Evolutionary conservation across 2,888 invertebrate species (phyloP).

Genomic region (Andrena hattorfiana): DNA sequence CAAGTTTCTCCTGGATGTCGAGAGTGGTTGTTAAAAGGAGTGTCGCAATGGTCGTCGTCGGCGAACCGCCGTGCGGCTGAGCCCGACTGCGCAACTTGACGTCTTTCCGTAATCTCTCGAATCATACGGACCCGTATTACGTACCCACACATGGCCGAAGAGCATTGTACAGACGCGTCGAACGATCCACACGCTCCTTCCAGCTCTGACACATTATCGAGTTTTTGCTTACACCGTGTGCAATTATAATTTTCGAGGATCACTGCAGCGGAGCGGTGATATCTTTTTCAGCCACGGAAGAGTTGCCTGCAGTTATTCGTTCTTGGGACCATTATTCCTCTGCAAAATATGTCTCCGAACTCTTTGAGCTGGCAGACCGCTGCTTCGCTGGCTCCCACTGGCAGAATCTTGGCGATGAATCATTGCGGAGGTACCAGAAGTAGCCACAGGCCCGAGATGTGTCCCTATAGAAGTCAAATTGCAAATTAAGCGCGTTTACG

Average conservation of each 20-base stretch:
- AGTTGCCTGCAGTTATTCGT: conserved; percentile 46
- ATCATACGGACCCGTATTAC: conserved; percentile 45
- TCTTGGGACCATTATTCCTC: conserved; percentile 18
- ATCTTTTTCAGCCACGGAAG: conserved; percentile 12
- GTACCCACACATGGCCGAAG: conserved; percentile 24
- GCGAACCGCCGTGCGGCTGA: conserved; percentile 59
- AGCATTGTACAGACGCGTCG: conserved; percentile 1
- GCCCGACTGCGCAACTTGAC: conserved; percentile 72
- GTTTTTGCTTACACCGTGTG: conserved; percentile 46
- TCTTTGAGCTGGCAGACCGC: background rate
- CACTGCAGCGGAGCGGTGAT: conserved; percentile 44
- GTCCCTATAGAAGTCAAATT: conserved; percentile 58
- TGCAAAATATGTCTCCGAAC: background rate
- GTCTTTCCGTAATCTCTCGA: conserved; percentile 74
- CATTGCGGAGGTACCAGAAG: conserved; percentile 1
- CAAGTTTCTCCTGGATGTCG: conserved; percentile 72
- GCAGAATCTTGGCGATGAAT: conserved; percentile 1
- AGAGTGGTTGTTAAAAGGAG: conserved; percentile 73
- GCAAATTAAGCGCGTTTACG: conserved; percentile 55
- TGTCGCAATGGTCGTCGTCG: conserved; percentile 68
- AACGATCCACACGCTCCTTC: conserved; percentile 18
- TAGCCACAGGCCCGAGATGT: conserved; percentile 32
- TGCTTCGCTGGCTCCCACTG: background rate
- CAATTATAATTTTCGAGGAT: conserved; percentile 73
- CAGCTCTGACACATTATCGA: conserved; percentile 57